phyloP scores from a whole-genome alignment of 1,140 invertebrate genomes.

The Battus philenor region DNA sequence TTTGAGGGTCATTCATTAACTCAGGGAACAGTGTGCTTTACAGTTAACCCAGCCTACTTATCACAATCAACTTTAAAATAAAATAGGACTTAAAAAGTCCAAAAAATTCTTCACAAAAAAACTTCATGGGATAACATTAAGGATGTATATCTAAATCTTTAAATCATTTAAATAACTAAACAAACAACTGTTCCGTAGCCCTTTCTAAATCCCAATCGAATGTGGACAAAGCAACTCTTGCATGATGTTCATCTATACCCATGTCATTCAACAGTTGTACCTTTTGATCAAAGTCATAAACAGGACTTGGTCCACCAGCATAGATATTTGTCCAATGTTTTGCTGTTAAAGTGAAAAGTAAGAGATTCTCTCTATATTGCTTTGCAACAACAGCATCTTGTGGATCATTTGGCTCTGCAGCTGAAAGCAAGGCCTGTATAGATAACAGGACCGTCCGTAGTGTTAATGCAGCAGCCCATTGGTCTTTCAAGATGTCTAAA shows the following conservation, averaged over 20 bases:
- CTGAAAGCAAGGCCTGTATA: slow-evolving; percentile 44
- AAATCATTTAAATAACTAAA: slow-evolving; percentile 78
- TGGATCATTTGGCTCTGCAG: slow-evolving; percentile 45
- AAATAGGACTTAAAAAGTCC: no score
- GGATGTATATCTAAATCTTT: slow-evolving; percentile 5
- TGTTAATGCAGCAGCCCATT: slow-evolving; percentile 99
- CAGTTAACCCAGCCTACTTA: background rate
- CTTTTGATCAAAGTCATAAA: slow-evolving; percentile 87
- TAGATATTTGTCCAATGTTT: slow-evolving; percentile 92
- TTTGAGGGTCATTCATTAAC: no score
- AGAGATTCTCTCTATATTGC: slow-evolving; percentile 37
- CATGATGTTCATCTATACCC: slow-evolving; percentile 90
- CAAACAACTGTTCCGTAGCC: slow-evolving; percentile 92
- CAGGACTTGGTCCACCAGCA: slow-evolving; percentile 85
- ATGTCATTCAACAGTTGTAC: slow-evolving; percentile 89
- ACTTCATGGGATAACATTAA: slow-evolving; percentile 10
- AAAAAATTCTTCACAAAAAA: slow-evolving; percentile 1
- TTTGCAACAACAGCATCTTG: slow-evolving; percentile 56
- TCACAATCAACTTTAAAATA: background rate
- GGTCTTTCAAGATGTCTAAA: slow-evolving; percentile 99
- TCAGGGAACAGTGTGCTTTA: background rate
- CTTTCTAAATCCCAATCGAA: slow-evolving; percentile 93
- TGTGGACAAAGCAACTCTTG: slow-evolving; percentile 89
- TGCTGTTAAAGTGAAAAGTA: slow-evolving; percentile 41
- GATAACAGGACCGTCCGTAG: slow-evolving; percentile 88